Percentiles rank a stretch among this genome's conserved stretches.
Evolutionary conservation across 23 tunicate genomes (phyloP).

Genomic region (Diplosoma virens): DNA sequence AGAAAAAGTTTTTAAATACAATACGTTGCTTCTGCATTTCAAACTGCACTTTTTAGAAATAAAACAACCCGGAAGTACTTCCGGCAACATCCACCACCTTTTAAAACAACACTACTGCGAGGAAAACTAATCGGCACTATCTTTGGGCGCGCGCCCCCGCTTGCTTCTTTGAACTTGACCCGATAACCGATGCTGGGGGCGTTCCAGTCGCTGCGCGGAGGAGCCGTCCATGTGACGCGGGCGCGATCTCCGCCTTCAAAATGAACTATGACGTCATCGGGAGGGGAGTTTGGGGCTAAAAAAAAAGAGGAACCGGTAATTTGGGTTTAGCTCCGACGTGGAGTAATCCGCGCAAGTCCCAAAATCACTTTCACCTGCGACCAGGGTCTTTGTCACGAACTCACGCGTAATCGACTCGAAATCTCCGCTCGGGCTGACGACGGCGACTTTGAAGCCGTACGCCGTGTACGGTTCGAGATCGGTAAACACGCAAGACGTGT

Average conservation of each 20-base stretch:
- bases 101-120: no score
- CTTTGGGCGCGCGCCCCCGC: no score
- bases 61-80: no score
- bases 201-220: constrained; percentile 13
- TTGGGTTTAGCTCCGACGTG: neutral
- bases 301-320: neutral
- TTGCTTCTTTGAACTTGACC: constrained; percentile 23
- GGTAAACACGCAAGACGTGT: neutral
- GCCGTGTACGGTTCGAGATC: constrained; percentile 26
- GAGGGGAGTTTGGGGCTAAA: constrained; percentile 39
- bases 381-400: neutral
- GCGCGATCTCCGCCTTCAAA: constrained; percentile 21
- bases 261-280: constrained; percentile 17
- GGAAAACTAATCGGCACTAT: no score
- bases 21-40: no score
- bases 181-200: constrained; percentile 22
- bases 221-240: constrained; percentile 35
- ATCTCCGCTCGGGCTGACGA: neutral
- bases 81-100: no score
- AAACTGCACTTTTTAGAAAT: no score
- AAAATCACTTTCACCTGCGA: neutral
- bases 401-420: constrained; percentile 8
- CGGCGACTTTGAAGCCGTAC: constrained; percentile 38
- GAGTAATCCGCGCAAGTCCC: no score
- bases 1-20: neutral